Base-by-base conservation (phyloP, 2,888 invertebrate species). In the Tipula helvola region DNA sequence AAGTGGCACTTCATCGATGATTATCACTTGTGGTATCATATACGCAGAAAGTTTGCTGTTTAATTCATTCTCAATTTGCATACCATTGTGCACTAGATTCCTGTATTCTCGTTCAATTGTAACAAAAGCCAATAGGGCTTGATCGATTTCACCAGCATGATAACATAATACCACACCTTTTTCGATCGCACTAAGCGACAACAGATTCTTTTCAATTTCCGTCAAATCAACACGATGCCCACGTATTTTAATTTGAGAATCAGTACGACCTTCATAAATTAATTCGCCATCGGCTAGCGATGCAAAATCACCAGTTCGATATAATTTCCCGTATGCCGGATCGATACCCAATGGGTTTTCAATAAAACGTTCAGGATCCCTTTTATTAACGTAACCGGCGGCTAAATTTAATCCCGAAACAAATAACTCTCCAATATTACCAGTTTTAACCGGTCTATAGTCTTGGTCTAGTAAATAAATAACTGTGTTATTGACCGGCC, bases 221-320 rank as follows among this genome's bases (percentile, higher is more conserved):
- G 94, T 93, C 86, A 97, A 92, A 90, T 97, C 97, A 0, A 98
- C 96, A 10, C 97, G 92, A 89, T 97, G 96, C 0, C 98, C 98
- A 83, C 97, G 93, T 87, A 97, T 95, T 93, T 97, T 98, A 52
- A 95, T 93, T 90, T 97, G 97, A 0, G 96, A 96, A 91, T 97
- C 97, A 0, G 95, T 96, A 41, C 97, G 93, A 0, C 97, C 97
- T 88, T 97, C 96, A 89, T 94, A 97, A 87, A 95, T 91, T 36
- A 97, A 91, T 7, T 93, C 93, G 0, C 94, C 95, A 88, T 96
- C 95, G 86, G 94, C 92, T 0, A 96, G 92, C 13, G 94, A 93
- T 0, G 96, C 97, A 89, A 94, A 97, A 90, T 97, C 97, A 0
- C 97, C 97, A 0, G 97, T 97, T 87, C 95, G 94, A 91, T 96